phyloP scores from a whole-genome alignment of 1,140 invertebrate species.

The Uloborus diversus region DNA sequence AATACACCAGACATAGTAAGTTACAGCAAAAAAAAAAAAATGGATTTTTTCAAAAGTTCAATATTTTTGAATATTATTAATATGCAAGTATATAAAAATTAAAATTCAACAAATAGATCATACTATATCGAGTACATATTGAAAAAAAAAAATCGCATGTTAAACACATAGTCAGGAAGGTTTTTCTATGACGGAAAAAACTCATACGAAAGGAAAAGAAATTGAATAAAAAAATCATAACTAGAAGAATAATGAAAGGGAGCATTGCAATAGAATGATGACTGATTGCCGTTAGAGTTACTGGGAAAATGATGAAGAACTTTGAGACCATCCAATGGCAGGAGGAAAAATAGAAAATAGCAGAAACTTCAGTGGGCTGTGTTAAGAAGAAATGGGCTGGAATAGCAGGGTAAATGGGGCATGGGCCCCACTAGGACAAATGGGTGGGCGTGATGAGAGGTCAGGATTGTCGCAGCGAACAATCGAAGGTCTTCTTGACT shows the following conservation, averaged over 20 bases:
- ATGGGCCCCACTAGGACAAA: not conserved
- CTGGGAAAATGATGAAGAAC: not conserved
- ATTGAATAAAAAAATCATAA: too few species aligned
- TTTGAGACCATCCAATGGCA: not conserved
- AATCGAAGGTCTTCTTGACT: conserved; percentile 19
- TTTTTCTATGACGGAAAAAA: too few species aligned
- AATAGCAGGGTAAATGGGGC: conserved; percentile 20
- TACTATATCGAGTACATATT: too few species aligned
- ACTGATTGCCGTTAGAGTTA: not conserved
- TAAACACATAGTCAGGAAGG: too few species aligned
- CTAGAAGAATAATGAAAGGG: not conserved
- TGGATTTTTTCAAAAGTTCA: too few species aligned
- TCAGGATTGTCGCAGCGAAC: not conserved
- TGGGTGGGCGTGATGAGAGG: not conserved
- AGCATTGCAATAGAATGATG: not conserved
- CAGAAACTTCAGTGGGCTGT: not conserved
- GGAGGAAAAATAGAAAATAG: not conserved
- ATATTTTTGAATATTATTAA: too few species aligned
- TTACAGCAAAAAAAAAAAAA: too few species aligned
- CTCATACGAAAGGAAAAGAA: too few species aligned
- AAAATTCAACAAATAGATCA: too few species aligned
- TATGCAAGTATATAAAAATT: too few species aligned
- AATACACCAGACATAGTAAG: too few species aligned
- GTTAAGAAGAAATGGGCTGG: conserved; percentile 24
- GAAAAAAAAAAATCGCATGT: too few species aligned